These are phyloP conservation scores for Takifugu bimaculatus DNA, from an alignment of 2,113 vertebrate species.

Conservation along the genomic window DNA sequence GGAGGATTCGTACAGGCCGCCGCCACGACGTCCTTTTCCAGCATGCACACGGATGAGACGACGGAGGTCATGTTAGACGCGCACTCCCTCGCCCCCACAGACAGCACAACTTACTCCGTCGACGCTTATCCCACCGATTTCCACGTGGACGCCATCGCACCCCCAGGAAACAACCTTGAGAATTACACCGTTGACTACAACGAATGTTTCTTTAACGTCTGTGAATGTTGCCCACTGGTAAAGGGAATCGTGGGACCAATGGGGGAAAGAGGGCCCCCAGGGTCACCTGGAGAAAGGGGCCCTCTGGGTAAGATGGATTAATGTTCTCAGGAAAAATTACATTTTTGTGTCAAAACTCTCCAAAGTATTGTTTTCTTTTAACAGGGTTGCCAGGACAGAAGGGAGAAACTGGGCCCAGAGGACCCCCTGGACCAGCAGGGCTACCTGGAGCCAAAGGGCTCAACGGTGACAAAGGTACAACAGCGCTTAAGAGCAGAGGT, in stretches of 20 bases:
- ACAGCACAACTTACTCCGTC: slow-evolving; percentile 60
- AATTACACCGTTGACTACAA: slow-evolving; percentile 81
- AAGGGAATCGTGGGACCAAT: slow-evolving; percentile 74
- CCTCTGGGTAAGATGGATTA: slow-evolving; percentile 70
- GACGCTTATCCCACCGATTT: slow-evolving; percentile 61
- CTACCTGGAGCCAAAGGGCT: slow-evolving; percentile 75
- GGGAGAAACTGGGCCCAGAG: slow-evolving; percentile 75
- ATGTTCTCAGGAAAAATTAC: not conserved
- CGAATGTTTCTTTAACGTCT: slow-evolving; percentile 89
- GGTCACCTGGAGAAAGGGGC: slow-evolving; percentile 75
- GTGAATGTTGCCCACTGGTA: slow-evolving; percentile 83
- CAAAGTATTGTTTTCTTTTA: slow-evolving; percentile 22
- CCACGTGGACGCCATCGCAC: slow-evolving; percentile 62
- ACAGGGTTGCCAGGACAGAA: slow-evolving; percentile 80
- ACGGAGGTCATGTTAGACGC: slow-evolving; percentile 66
- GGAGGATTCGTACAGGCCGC: slow-evolving; percentile 43
- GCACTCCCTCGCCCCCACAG: slow-evolving; percentile 40
- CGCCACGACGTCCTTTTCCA: slow-evolving; percentile 47
- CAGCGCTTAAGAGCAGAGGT: slow-evolving; percentile 12
- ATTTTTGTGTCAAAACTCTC: not conserved
- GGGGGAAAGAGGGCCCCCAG: slow-evolving; percentile 74
- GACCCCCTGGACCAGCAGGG: slow-evolving; percentile 75
- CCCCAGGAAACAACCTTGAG: slow-evolving; percentile 66
- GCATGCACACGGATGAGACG: slow-evolving; percentile 45
- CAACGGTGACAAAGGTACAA: slow-evolving; percentile 83